These are phyloP conservation scores for Mus minutoides DNA, from an alignment of 2,797 vertebrate species.

Conservation along the genomic window DNA sequence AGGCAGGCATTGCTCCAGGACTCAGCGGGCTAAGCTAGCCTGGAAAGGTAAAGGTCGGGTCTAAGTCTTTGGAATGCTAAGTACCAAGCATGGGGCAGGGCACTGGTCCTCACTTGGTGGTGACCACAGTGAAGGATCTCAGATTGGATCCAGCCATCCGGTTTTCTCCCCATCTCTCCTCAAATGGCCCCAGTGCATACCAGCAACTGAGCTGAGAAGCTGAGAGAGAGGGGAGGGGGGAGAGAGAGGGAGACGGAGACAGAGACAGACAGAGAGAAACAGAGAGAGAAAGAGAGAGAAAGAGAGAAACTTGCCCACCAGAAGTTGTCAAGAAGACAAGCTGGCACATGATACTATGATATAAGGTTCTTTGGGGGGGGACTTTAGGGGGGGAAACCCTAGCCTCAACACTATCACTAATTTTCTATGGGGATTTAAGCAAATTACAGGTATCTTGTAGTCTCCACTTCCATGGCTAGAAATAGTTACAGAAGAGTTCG, in stretches of 20 bases:
- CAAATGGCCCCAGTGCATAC: not conserved
- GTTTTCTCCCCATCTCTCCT: not conserved
- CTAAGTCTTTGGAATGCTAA: not conserved
- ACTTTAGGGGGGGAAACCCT: not conserved
- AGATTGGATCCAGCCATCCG: not conserved
- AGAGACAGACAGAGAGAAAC: not conserved
- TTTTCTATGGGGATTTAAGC: not conserved
- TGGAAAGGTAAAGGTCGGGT: not conserved
- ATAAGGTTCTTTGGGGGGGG: not conserved
- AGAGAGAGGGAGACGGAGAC: not conserved
- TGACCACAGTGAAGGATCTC: not conserved
- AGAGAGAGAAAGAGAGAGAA: not conserved
- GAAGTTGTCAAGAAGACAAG: not conserved
- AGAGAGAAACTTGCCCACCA: not conserved
- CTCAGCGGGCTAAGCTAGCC: not conserved
- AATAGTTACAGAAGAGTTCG: not conserved
- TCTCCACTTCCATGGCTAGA: slow-evolving; percentile 31
- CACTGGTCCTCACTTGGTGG: not conserved
- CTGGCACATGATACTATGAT: not conserved
- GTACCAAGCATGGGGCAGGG: not conserved
- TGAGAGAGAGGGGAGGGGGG: not conserved
- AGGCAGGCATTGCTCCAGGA: not conserved
- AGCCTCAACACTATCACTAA: not conserved
- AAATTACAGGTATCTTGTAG: not conserved
- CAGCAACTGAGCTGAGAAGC: not conserved